Base-by-base conservation (phyloP, 1,140 invertebrate genomes). In the Ditylenchus dipsaci region DNA sequence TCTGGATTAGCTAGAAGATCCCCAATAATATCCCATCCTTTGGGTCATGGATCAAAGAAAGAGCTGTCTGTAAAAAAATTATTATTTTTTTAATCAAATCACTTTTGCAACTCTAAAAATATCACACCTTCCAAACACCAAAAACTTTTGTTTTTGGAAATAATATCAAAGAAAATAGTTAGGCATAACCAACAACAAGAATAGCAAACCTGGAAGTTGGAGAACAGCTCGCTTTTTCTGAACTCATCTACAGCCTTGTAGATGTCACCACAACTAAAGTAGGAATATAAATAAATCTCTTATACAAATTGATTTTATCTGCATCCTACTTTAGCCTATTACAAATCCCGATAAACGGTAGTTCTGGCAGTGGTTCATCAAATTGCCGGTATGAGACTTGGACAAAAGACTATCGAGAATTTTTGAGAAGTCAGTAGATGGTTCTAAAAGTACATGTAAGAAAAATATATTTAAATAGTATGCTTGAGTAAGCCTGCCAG, bases 221-320 rank as follows among this genome's bases (percentile, higher is more conserved):
- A 75, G 65, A 82, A 82, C 53, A 83, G 71, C 57, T 82, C 80
- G 26, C 72, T 76, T 60, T 71, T 81, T 57, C 76, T 59, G 66
- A 82, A 82, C 58, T 81, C 65, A 62, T 82, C 80, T 13, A 82
- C 66, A 11, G 79, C 80, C 63, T 82, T 83, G 67, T 77, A 83
- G 59, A 82, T 79, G 62, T 82, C 79, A 29, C 77, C 79, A 65
- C 81, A 83, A 66, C 23, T 43, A 9, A 73, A n/a, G 5, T 45
- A 9, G 19, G 9, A 38, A 67, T 15, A 68, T 11, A 71, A 65
- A 19, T 29, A 5, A 53, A 1, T 53, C 15, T 3, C 49, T 53
- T 53, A 53, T 53, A 53, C n/a, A 53, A 53, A 21, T 15, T 53
- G 8, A 3, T 38, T 38, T 38, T 38, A 3, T 38, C 33, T 38